Percentiles rank a stretch among this genome's conserved stretches.
Evolutionary conservation across 2,113 vertebrate genomes (phyloP).

Genomic region (Zosterops japonicus): DNA sequence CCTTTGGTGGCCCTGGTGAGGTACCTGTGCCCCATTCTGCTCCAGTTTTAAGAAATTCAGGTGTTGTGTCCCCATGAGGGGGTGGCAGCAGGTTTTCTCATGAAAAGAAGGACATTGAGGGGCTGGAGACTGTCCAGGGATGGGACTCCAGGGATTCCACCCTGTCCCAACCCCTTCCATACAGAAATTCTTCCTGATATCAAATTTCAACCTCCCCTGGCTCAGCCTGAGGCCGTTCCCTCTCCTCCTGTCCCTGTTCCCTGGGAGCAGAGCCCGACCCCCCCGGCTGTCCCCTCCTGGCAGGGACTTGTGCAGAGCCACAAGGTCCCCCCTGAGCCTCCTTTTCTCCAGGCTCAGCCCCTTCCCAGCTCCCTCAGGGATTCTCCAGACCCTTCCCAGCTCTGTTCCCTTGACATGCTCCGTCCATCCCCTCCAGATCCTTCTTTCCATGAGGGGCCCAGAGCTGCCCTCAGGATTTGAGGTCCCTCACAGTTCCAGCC

Average conservation of each 20-base stretch:
- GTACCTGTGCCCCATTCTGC: fast-evolving
- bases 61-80: fast-evolving
- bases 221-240: background rate
- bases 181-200: background rate
- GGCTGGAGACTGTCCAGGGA: background rate
- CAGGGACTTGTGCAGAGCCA: background rate
- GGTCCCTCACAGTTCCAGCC: background rate
- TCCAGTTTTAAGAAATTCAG: fast-evolving
- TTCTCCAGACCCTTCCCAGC: background rate
- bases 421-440: background rate
- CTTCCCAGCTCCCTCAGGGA: background rate
- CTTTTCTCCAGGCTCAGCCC: background rate
- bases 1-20: background rate
- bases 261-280: background rate
- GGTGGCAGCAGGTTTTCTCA: background rate
- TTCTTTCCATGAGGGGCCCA: fast-evolving
- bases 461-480: background rate
- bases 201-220: background rate
- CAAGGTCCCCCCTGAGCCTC: background rate
- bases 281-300: background rate
- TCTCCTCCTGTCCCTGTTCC: background rate
- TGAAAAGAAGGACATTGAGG: too few species aligned
- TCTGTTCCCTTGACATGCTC: fast-evolving
- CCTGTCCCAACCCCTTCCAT: background rate
- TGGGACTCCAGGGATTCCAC: background rate